Conservation (phyloP, 2,797 vertebrate genomes). For the Pangasius krempfi region DNA sequence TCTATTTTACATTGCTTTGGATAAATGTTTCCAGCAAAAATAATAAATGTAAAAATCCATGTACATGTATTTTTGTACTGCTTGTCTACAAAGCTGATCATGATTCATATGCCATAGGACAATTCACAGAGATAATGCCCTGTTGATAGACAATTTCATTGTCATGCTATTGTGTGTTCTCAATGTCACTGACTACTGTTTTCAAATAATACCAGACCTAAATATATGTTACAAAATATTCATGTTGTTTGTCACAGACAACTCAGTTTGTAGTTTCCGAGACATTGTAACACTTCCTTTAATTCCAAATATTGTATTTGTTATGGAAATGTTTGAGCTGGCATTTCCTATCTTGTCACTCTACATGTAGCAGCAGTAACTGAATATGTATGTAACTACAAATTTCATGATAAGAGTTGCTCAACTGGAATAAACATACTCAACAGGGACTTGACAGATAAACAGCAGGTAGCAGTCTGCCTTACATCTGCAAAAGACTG, state of each 20-base stretch:
- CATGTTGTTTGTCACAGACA: neutral
- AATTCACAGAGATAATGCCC: neutral
- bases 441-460: slow-evolving; percentile 23
- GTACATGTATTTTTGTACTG: no score
- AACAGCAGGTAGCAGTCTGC: slow-evolving; percentile 24
- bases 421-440: slow-evolving; percentile 9
- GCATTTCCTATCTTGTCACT: neutral
- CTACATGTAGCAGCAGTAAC: neutral
- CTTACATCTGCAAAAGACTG: slow-evolving; percentile 1
- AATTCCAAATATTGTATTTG: neutral
- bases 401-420: neutral
- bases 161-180: neutral
- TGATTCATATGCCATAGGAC: neutral
- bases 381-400: neutral
- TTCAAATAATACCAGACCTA: neutral
- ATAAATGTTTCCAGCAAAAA: neutral
- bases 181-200: neutral
- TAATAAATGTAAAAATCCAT: neutral
- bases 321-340: neutral
- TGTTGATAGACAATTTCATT: slow-evolving; percentile 2
- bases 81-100: neutral
- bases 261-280: neutral
- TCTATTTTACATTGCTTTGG: neutral
- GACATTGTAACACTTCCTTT: neutral
- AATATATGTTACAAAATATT: neutral